Evolutionary conservation across 2,888 invertebrate species (phyloP).

Genomic region (Aelia acuminata): DNA sequence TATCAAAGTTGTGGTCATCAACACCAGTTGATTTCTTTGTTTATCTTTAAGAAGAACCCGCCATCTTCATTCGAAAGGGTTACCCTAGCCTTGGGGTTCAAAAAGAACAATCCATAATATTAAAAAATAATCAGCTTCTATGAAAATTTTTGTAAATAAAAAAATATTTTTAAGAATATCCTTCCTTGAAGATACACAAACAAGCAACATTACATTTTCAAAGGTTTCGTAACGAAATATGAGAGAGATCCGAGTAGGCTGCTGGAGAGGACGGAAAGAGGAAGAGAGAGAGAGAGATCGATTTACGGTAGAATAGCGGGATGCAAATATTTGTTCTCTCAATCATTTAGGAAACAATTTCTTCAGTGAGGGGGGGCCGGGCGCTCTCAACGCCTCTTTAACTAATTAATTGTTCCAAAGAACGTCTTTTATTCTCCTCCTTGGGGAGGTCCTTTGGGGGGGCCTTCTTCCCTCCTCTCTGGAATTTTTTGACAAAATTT

Average conservation of each 20-base stretch:
- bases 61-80: too few relatives aligned
- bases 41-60: too few relatives aligned
- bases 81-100: too few relatives aligned
- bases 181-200: too few relatives aligned
- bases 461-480: neutral
- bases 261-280: neutral
- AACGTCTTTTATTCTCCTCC: neutral
- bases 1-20: too few relatives aligned
- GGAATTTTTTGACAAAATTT: neutral
- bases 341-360: slow-evolving; percentile 58
- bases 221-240: neutral
- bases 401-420: slow-evolving; percentile 56
- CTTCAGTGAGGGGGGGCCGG: neutral
- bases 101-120: too few relatives aligned
- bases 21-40: too few relatives aligned
- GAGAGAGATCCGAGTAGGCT: neutral
- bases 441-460: neutral
- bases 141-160: too few relatives aligned
- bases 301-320: neutral
- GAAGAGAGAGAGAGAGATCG: slow-evolving; percentile 36
- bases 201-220: neutral
- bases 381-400: slow-evolving; percentile 15
- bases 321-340: slow-evolving; percentile 56
- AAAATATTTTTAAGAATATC: too few relatives aligned
- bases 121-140: too few relatives aligned